These are phyloP conservation scores for Sphaeramia orbicularis DNA, from an alignment of 2,797 vertebrate species.

Conservation along the genomic window DNA sequence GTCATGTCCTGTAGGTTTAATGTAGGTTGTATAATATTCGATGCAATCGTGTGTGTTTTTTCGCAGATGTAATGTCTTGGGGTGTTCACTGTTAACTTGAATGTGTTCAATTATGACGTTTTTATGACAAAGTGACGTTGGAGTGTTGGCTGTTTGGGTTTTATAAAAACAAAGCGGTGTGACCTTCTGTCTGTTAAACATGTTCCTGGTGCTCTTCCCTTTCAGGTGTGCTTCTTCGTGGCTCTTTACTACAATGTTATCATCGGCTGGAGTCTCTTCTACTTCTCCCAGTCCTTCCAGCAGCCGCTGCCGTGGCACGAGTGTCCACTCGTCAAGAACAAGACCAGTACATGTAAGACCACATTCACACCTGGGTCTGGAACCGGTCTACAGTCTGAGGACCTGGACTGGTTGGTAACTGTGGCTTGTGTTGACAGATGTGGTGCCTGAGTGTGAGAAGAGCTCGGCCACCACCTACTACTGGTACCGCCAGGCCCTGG, in stretches of 20 bases:
- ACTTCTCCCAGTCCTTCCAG: slow-evolving; percentile 99
- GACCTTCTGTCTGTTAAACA: too few species aligned
- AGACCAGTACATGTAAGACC: slow-evolving; percentile 90
- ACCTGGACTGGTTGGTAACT: too few species aligned
- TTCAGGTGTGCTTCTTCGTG: slow-evolving; percentile 96
- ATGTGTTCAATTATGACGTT: too few species aligned
- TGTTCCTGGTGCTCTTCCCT: neutral
- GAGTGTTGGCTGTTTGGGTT: too few species aligned
- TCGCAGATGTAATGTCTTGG: too few species aligned
- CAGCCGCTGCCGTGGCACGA: slow-evolving; percentile 96
- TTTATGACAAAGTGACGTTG: too few species aligned
- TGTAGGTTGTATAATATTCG: too few species aligned
- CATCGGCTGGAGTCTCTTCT: slow-evolving; percentile 98
- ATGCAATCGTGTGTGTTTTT: too few species aligned
- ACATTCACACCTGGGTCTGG: neutral
- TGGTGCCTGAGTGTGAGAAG: slow-evolving; percentile 96
- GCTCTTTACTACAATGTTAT: slow-evolving; percentile 99
- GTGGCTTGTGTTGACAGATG: slow-evolving; percentile 78
- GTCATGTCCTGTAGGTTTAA: too few species aligned
- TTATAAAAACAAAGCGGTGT: too few species aligned
- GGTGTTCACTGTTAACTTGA: too few species aligned
- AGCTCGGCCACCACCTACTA: slow-evolving; percentile 98
- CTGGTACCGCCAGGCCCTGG: slow-evolving; percentile 95
- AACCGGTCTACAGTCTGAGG: neutral
- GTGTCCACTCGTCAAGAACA: slow-evolving; percentile 94